Base-by-base conservation (phyloP, 2,888 invertebrate species). In the Eutolmus rufibarbis region DNA sequence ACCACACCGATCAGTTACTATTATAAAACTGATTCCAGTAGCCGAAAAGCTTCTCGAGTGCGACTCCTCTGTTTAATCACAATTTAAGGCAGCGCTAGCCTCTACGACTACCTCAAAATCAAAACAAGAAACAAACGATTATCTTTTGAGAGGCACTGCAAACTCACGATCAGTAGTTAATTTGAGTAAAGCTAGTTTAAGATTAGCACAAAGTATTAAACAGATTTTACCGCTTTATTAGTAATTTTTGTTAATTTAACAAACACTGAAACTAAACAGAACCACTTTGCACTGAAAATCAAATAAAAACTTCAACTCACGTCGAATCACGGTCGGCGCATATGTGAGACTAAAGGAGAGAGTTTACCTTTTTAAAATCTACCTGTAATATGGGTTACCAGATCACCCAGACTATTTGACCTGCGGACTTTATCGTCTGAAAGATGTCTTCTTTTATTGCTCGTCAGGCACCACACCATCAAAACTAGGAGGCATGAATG, bases 311-410 rank as follows among this genome's bases (percentile, higher is more conserved):
- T 77, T 86, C 37, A 40, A 87, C 74, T 87, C 86, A 88, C 89
- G 89, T 89, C 89, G 87, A 86, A 89, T 87, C 88, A 87, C 88
- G 87, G 78, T 88, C 89, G 87, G 84, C 88, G 82, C 88, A 88
- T 89, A 88, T 88, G 87, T 88, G 86, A 89, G 89, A 89, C 89
- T 89, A 89, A 89, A 89, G 89, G 87, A 88, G 87, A 88, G 88
- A 88, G 87, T 87, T 88, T 88, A 86, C 77, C 81, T 88, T 88
- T 88, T 86, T 86, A 43, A 87, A 87, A 88, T 82, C 82, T 87
- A 88, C 84, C 77, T 88, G 84, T 19, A 43, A 79, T 46, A 9
- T 43, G 82, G 57, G 85, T 74, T 87, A 79, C 87, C 88, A 88
- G 86, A 86, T 86, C 40, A 78, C 77, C 57, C 37, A n/a, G 37